A percentile compares a stretch with the other conserved stretches of the same genome.
Conservation (phyloP, 1,140 invertebrate genomes). For the Nasonia longicornis region DNA sequence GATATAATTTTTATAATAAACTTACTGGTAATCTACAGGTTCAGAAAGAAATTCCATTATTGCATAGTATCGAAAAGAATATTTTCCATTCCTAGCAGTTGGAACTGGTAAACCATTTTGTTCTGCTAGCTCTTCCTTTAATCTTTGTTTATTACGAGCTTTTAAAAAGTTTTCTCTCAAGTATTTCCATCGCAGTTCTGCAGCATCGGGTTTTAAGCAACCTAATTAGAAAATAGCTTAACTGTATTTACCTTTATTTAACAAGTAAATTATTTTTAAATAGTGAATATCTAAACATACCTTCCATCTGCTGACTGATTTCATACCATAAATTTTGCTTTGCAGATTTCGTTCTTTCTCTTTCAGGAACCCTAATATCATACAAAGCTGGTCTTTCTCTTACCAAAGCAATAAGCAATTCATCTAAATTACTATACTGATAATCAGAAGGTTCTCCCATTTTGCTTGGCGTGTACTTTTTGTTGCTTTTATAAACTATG, state of each 20-base stretch:
- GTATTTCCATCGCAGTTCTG: conserved; percentile 26
- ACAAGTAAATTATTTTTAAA: background rate
- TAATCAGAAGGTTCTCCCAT: background rate
- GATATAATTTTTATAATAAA: background rate
- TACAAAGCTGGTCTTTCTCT: conserved; percentile 16
- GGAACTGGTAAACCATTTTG: background rate
- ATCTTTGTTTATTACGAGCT: conserved; percentile 8
- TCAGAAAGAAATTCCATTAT: conserved; percentile 23
- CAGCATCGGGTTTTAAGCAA: conserved; percentile 2
- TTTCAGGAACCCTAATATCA: background rate
- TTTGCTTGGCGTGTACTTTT: background rate
- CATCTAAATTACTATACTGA: conserved; percentile 11
- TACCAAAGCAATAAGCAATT: conserved; percentile 11
- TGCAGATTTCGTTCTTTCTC: background rate
- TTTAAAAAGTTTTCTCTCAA: conserved; percentile 32
- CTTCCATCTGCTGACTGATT: background rate
- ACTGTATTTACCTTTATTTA: background rate
- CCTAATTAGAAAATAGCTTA: background rate
- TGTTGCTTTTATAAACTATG: background rate
- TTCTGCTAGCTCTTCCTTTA: conserved; percentile 21
- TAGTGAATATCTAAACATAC: background rate
- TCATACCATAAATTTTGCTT: conserved; percentile 23
- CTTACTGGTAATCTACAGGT: conserved; percentile 19
- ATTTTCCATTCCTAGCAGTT: conserved; percentile 6
- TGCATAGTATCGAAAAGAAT: conserved; percentile 26